A percentile compares a stretch with the other conserved stretches of the same genome.
phyloP scores from a whole-genome alignment of 2,888 invertebrate genomes.

The Drosophila testacea region DNA sequence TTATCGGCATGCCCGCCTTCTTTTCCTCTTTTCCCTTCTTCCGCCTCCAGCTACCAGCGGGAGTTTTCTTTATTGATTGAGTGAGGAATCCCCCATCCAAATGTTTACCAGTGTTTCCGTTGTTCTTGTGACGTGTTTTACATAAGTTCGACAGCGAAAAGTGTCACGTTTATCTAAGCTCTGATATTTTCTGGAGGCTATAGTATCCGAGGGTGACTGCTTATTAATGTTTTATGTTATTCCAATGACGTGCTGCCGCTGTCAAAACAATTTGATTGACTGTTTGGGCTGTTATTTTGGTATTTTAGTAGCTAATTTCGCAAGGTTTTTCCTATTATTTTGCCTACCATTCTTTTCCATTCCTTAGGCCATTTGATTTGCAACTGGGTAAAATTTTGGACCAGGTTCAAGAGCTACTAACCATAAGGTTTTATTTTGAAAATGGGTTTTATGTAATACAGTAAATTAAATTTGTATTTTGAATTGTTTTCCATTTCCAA shows the following conservation, averaged over 20 bases:
- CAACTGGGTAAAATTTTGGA: too few species aligned
- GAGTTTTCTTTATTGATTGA: slow-evolving; percentile 47
- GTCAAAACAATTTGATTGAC: slow-evolving; percentile 42
- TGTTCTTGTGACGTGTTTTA: slow-evolving; percentile 51
- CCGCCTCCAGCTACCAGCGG: neutral
- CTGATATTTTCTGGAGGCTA: slow-evolving; percentile 5
- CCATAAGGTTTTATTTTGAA: too few species aligned
- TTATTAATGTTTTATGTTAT: slow-evolving; percentile 61
- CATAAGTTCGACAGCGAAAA: slow-evolving; percentile 52
- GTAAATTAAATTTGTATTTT: too few species aligned
- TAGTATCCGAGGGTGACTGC: slow-evolving; percentile 6
- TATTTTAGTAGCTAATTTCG: too few species aligned
- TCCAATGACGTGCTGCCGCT: slow-evolving; percentile 40
- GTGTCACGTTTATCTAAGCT: slow-evolving; percentile 56
- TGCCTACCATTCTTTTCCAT: too few species aligned
- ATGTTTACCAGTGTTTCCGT: neutral
- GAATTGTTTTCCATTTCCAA: too few species aligned
- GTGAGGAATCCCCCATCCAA: slow-evolving; percentile 13
- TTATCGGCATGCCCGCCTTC: slow-evolving; percentile 44
- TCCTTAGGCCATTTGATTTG: too few species aligned
- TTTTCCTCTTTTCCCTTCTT: neutral
- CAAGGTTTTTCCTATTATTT: too few species aligned
- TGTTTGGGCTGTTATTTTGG: slow-evolving; percentile 5
- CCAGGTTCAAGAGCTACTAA: too few species aligned
- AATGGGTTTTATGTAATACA: too few species aligned